A percentile compares a stretch with the other conserved stretches of the same genome.
phyloP scores from a whole-genome alignment of 2,888 invertebrate species.

The Idaea biselata region DNA sequence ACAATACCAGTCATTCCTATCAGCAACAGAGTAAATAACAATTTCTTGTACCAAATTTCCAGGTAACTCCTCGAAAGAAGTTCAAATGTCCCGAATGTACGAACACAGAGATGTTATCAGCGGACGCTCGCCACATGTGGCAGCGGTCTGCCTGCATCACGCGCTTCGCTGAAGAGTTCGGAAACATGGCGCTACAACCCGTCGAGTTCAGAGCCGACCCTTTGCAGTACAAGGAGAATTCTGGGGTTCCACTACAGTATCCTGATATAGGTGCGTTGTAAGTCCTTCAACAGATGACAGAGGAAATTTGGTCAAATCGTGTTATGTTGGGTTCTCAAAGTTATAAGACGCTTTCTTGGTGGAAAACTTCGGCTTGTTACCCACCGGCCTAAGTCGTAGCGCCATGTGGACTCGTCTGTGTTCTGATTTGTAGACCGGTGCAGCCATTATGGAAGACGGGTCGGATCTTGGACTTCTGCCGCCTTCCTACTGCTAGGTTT shows the following conservation, averaged over 20 bases:
- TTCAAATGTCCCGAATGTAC: conserved; percentile 98
- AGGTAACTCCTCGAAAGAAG: conserved; percentile 97
- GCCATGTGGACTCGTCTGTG: no score
- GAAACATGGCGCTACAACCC: conserved; percentile 91
- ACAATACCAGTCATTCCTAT: no score
- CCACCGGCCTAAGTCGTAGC: no score
- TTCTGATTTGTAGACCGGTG: no score
- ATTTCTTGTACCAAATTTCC: conserved; percentile 29
- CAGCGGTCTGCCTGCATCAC: conserved; percentile 95
- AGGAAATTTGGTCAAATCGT: no score
- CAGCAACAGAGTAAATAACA: no score
- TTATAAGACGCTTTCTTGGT: no score
- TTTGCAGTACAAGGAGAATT: conserved; percentile 93
- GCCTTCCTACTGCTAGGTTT: neutral
- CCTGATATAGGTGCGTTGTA: conserved; percentile 93
- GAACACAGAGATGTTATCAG: conserved; percentile 96
- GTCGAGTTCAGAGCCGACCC: conserved; percentile 98
- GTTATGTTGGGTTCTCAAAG: no score
- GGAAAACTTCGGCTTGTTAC: no score
- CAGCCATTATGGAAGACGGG: no score
- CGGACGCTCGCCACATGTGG: conserved; percentile 95
- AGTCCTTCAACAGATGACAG: conserved; percentile 24
- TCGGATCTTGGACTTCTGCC: no score
- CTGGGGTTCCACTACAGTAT: conserved; percentile 92
- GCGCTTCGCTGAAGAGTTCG: conserved; percentile 88